These are phyloP conservation scores for Hypothenemus hampei DNA, from an alignment of 1,140 invertebrate species.

Conservation along the genomic window DNA sequence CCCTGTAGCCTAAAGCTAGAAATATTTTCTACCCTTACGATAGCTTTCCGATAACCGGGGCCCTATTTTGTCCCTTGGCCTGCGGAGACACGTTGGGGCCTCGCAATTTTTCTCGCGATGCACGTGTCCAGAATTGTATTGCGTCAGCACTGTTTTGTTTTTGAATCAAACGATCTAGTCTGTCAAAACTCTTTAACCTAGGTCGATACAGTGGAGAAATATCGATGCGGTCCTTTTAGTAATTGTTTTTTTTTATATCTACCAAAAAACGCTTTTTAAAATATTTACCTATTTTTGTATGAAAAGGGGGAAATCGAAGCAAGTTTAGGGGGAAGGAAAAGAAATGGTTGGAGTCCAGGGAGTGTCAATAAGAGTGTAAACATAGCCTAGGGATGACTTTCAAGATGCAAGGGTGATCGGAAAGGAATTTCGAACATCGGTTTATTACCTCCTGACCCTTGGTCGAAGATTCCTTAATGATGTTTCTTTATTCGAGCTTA, in stretches of 20 bases:
- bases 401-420: slow-evolving; percentile 31
- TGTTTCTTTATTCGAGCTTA: slow-evolving; percentile 25
- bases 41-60: slow-evolving; percentile 24
- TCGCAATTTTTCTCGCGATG: slow-evolving; percentile 30
- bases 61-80: not conserved
- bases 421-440: slow-evolving; percentile 36
- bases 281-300: too few relatives aligned
- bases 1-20: slow-evolving; percentile 7
- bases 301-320: too few relatives aligned
- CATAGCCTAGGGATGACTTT: slow-evolving; percentile 33
- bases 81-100: slow-evolving; percentile 18
- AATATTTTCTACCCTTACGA: slow-evolving; percentile 24
- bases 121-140: slow-evolving; percentile 23
- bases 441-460: slow-evolving; percentile 36
- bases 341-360: slow-evolving; percentile 17
- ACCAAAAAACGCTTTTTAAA: not conserved
- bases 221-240: slow-evolving; percentile 17
- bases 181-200: slow-evolving; percentile 12
- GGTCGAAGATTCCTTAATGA: slow-evolving; percentile 32
- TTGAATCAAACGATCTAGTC: slow-evolving; percentile 16
- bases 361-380: slow-evolving; percentile 37
- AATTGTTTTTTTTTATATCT: slow-evolving; percentile 13
- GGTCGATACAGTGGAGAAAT: too few relatives aligned
- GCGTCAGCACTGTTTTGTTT: slow-evolving; percentile 24
- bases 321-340: not conserved